Evolutionary conservation across 1,140 invertebrate genomes (phyloP).

Genomic region (Colletes latitarsis): DNA sequence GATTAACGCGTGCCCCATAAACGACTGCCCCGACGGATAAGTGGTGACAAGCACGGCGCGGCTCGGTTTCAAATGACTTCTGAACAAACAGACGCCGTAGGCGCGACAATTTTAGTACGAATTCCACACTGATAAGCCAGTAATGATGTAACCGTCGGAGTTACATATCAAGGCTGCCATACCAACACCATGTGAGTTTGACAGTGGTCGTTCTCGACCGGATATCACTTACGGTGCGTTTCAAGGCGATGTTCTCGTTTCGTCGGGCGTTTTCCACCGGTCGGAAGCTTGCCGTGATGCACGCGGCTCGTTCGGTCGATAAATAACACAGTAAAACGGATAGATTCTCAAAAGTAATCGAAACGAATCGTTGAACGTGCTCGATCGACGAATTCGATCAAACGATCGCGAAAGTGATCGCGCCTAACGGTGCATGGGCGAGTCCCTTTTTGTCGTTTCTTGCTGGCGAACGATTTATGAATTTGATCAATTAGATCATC

Average conservation of each 20-base stretch:
- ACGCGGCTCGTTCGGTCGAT: background rate
- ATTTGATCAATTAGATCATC: background rate
- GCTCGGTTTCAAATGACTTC: background rate
- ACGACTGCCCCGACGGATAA: too few relatives aligned
- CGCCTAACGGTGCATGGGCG: background rate
- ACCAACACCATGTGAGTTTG: conserved; percentile 33
- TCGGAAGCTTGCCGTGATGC: background rate
- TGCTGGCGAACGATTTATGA: background rate
- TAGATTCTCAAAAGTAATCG: background rate
- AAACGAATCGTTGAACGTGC: background rate
- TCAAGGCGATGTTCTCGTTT: background rate
- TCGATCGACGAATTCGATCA: background rate
- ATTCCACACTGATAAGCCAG: background rate
- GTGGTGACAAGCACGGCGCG: background rate
- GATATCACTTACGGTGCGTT: conserved; percentile 6
- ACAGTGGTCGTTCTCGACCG: conserved; percentile 8
- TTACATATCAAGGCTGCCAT: conserved; percentile 48
- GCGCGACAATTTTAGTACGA: background rate
- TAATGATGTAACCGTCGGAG: conserved; percentile 50
- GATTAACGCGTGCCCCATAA: conserved; percentile 9
- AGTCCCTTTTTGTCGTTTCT: background rate
- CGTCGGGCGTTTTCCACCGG: conserved; percentile 3
- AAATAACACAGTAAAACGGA: background rate
- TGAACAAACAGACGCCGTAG: background rate
- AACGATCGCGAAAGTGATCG: background rate